These are phyloP conservation scores for Orgyia antiqua DNA, from an alignment of 2,888 invertebrate genomes.

Conservation along the genomic window DNA sequence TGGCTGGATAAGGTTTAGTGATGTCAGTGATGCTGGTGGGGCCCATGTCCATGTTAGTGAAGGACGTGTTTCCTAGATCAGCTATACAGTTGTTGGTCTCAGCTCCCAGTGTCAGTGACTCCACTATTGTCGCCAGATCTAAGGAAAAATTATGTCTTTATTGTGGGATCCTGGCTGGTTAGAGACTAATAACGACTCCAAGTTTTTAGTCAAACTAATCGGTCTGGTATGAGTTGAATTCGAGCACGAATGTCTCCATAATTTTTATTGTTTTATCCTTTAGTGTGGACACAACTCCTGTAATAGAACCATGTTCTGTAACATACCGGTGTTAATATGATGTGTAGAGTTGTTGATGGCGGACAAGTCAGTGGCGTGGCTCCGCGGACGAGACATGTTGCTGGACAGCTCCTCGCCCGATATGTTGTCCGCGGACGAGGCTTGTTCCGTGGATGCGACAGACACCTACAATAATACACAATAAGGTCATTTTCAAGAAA, in stretches of 20 bases:
- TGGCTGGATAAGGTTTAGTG: conserved; percentile 73
- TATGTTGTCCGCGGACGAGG: conserved; percentile 96
- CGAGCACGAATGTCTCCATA: background rate
- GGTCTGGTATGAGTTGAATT: too few species aligned
- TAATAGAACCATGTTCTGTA: too few species aligned
- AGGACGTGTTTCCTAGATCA: conserved; percentile 61
- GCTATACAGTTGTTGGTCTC: conserved; percentile 79
- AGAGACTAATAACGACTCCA: too few species aligned
- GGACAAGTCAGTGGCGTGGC: conserved; percentile 80
- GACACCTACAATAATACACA: conserved; percentile 77
- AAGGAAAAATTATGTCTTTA: too few species aligned
- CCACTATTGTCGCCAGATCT: conserved; percentile 92
- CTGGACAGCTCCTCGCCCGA: conserved; percentile 94
- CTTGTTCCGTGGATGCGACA: conserved; percentile 96
- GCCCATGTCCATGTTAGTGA: conserved; percentile 76
- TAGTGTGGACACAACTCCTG: too few species aligned
- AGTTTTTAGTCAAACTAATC: too few species aligned
- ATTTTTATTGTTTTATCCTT: background rate
- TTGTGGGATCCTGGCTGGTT: too few species aligned
- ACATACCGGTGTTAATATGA: conserved; percentile 75
- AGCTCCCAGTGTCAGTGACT: conserved; percentile 85
- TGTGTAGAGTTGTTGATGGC: conserved; percentile 84
- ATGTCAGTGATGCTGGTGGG: conserved; percentile 73
- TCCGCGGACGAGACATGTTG: conserved; percentile 69
- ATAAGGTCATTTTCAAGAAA: too few species aligned